phyloP scores from a whole-genome alignment of 2,797 vertebrate genomes.

The Podarcis lilfordi region DNA sequence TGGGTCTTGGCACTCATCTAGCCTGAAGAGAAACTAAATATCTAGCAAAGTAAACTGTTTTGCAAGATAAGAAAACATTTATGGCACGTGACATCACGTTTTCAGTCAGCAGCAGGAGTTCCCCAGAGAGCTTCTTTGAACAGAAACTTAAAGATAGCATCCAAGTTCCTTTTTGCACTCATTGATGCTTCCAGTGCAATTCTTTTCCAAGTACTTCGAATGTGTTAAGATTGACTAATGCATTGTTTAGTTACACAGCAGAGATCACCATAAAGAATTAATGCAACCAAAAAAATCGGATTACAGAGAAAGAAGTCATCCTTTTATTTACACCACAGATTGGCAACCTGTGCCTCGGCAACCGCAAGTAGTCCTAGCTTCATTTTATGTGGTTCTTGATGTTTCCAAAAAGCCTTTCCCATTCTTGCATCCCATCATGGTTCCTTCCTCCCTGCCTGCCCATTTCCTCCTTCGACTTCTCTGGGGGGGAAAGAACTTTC shows the following conservation, averaged over 20 bases:
- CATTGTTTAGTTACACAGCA: conserved; percentile 1
- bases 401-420: too few relatives aligned
- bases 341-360: too few relatives aligned
- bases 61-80: conserved; percentile 22
- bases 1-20: not conserved
- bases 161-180: conserved; percentile 38
- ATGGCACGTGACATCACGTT: conserved; percentile 33
- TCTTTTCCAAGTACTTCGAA: conserved; percentile 39
- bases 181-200: conserved; percentile 36
- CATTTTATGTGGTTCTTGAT: too few relatives aligned
- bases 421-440: too few relatives aligned
- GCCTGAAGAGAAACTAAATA: not conserved
- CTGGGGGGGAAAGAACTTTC: too few relatives aligned
- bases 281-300: not conserved
- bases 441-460: too few relatives aligned
- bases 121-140: conserved; percentile 37
- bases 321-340: conserved; percentile 3
- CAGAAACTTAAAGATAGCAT: conserved; percentile 39
- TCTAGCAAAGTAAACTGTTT: not conserved
- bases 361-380: too few relatives aligned
- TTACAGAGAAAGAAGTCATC: not conserved
- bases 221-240: conserved; percentile 39
- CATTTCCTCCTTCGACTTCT: too few relatives aligned
- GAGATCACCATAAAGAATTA: conserved; percentile 17
- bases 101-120: conserved; percentile 30